A percentile compares a stretch with the other conserved stretches of the same genome.
Conservation (phyloP, 2,797 vertebrate species). For the Phataginus tricuspis region DNA sequence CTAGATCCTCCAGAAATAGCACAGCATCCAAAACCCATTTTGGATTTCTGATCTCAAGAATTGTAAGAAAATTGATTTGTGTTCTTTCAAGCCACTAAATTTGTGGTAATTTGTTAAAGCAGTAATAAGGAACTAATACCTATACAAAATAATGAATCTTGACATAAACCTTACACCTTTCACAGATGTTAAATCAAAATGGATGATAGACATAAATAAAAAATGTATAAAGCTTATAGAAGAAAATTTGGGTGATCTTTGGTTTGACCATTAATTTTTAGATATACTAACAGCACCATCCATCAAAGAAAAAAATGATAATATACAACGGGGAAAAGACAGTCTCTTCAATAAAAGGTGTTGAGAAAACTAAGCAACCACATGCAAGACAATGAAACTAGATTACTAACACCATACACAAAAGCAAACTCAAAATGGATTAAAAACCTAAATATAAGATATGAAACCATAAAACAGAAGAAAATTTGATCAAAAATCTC, state of each 20-base stretch:
- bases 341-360: no score
- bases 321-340: no score
- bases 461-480: no score
- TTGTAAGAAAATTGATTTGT: not conserved
- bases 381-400: no score
- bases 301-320: not conserved
- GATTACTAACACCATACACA: no score
- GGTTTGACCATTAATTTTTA: not conserved
- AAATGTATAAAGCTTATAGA: not conserved
- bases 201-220: not conserved
- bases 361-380: no score
- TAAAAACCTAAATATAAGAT: no score
- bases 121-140: not conserved
- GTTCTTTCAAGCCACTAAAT: not conserved
- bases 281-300: not conserved
- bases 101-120: not conserved
- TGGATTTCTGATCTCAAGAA: not conserved
- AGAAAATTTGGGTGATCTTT: not conserved
- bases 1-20: not conserved
- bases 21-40: not conserved
- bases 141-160: not conserved
- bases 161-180: not conserved
- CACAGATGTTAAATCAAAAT: conserved; percentile 18
- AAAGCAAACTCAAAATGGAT: no score
- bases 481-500: no score